Evolutionary conservation across 2,888 invertebrate genomes (phyloP).

Genomic region (Pseudoips prasinana): DNA sequence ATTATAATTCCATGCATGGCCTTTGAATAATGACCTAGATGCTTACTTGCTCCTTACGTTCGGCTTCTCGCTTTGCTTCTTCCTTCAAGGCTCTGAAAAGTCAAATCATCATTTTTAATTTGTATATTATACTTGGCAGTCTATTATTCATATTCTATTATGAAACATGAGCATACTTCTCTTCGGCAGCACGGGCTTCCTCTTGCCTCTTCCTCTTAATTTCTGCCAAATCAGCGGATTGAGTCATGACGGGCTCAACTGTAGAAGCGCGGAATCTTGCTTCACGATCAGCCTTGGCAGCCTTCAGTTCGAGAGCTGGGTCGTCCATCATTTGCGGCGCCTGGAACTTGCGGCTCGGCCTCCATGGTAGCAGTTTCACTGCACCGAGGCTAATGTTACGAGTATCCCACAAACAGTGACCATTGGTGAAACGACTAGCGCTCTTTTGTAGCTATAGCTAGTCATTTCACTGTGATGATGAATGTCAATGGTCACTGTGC

Average conservation of each 20-base stretch:
- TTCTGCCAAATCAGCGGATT: conserved; percentile 79
- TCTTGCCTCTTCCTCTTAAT: conserved; percentile 82
- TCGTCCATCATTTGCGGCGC: conserved; percentile 81
- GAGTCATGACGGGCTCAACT: conserved; percentile 65
- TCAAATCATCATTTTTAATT: conserved; percentile 3
- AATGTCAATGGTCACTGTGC: conserved; percentile 45
- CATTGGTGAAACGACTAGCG: conserved; percentile 51
- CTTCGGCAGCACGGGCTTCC: conserved; percentile 84
- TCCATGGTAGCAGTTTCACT: conserved; percentile 85
- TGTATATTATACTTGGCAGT: neutral
- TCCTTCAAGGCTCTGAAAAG: conserved; percentile 73
- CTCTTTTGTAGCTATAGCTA: conserved; percentile 24
- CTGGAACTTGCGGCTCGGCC: conserved; percentile 87
- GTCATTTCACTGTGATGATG: conserved; percentile 38
- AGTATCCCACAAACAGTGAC: conserved; percentile 45
- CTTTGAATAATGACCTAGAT: too few species aligned
- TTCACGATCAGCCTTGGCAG: conserved; percentile 83
- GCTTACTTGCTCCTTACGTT: conserved; percentile 72
- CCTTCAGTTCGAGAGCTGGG: conserved; percentile 81
- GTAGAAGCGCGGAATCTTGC: conserved; percentile 82
- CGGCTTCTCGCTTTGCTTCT: conserved; percentile 75
- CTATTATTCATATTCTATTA: neutral
- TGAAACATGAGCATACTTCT: conserved; percentile 72
- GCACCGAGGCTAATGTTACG: conserved; percentile 70
- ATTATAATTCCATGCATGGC: too few species aligned